These are phyloP conservation scores for Patiria miniata DNA, from an alignment of 35 echinoderm and acorn worm species.

Conservation along the genomic window DNA sequence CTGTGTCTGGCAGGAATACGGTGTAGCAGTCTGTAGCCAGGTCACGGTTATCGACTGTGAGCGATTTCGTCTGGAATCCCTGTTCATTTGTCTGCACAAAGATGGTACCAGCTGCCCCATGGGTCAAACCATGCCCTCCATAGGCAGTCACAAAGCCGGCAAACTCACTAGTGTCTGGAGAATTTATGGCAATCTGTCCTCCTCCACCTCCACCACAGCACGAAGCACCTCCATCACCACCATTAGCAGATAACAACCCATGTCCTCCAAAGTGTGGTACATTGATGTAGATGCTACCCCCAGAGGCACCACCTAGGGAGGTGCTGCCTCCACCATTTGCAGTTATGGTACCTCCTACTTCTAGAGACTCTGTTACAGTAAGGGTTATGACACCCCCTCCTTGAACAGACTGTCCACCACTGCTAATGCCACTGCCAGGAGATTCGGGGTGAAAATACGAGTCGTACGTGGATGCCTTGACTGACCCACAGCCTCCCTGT, in stretches of 20 bases:
- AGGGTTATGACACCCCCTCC: conserved; percentile 69
- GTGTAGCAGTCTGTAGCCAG: conserved; percentile 23
- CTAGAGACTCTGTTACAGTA: conserved; percentile 6
- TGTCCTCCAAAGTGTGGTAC: conserved; percentile 36
- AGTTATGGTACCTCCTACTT: conserved; percentile 58
- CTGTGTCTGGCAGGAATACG: conserved; percentile 29
- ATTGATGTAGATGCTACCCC: conserved; percentile 68
- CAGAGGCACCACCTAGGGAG: conserved; percentile 61
- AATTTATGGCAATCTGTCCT: conserved; percentile 63
- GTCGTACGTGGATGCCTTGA: conserved; percentile 39
- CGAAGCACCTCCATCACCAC: conserved; percentile 57
- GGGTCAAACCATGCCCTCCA: conserved; percentile 52
- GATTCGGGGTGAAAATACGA: conserved; percentile 33
- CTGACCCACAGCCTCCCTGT: conserved; percentile 42
- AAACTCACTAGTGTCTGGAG: conserved; percentile 49
- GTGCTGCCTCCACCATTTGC: conserved; percentile 39
- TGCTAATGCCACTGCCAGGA: conserved; percentile 61
- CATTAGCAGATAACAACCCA: conserved; percentile 56
- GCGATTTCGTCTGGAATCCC: background rate
- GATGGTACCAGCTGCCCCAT: conserved; percentile 83
- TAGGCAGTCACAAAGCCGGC: conserved; percentile 52
- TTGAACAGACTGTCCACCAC: background rate
- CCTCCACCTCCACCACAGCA: conserved; percentile 74
- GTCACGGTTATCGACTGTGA: conserved; percentile 68
- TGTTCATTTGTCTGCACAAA: conserved; percentile 42